Evolutionary conservation across 2,888 invertebrate species (phyloP).

Genomic region (Amblyjoppa proteus): DNA sequence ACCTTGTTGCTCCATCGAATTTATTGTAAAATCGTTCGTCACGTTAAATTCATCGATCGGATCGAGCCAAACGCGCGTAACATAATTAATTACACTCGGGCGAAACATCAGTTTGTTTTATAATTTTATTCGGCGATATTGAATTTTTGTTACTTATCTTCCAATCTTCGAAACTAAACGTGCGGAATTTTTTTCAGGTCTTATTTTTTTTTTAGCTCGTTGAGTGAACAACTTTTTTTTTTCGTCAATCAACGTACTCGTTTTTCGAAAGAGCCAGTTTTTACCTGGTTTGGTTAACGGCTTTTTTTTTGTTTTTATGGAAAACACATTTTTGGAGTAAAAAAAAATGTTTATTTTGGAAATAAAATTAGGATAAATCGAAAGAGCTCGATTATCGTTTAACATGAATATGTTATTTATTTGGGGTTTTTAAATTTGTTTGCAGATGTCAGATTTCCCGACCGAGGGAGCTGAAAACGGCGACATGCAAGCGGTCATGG

Average conservation of each 20-base stretch:
- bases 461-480: slow-evolving; percentile 87
- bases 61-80: not conserved
- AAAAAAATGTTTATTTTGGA: too few relatives aligned
- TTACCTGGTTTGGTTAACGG: too few relatives aligned
- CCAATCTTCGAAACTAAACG: not conserved
- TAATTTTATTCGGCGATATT: slow-evolving; percentile 7
- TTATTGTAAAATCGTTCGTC: slow-evolving; percentile 15
- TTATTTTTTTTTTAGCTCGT: not conserved
- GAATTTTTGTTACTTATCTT: not conserved
- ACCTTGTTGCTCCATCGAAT: not conserved
- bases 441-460: slow-evolving; percentile 87
- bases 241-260: too few relatives aligned
- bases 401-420: not conserved
- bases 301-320: too few relatives aligned
- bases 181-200: not conserved
- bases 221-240: not conserved
- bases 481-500: slow-evolving; percentile 90
- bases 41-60: not conserved
- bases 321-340: too few relatives aligned
- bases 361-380: not conserved
- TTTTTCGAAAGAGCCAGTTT: too few relatives aligned
- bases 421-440: slow-evolving; percentile 42
- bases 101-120: not conserved
- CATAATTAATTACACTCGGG: not conserved
- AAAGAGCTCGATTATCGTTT: not conserved